Percentiles rank a stretch among this genome's conserved stretches.
Evolutionary conservation across 1,140 invertebrate species (phyloP).

Genomic region (Hesperophylax magnus): DNA sequence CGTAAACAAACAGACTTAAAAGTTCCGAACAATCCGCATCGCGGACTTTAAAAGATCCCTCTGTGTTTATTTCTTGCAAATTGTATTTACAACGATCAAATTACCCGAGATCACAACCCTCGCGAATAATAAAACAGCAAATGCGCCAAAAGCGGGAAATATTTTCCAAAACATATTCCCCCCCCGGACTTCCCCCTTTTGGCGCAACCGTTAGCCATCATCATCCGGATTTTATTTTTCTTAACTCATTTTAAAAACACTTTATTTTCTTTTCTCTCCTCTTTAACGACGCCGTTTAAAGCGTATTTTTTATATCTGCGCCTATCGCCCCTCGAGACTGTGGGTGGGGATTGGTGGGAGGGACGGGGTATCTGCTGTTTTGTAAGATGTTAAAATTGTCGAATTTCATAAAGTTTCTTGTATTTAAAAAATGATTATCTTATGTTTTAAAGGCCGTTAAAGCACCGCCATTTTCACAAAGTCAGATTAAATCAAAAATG

Average conservation of each 20-base stretch:
- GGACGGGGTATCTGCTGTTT: constrained; percentile 3
- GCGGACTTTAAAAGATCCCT: neutral
- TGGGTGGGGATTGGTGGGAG: neutral
- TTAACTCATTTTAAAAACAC: constrained; percentile 59
- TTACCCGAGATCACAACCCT: constrained; percentile 40
- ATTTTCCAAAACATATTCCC: constrained; percentile 57
- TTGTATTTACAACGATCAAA: constrained; percentile 31
- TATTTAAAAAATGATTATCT: constrained; percentile 8
- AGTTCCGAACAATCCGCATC: no score
- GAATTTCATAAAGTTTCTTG: constrained; percentile 9
- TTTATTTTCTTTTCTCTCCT: constrained; percentile 57
- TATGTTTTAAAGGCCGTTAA: neutral
- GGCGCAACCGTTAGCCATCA: constrained; percentile 45
- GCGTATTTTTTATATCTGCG: constrained; percentile 57
- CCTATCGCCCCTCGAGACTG: constrained; percentile 42
- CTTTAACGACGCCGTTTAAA: constrained; percentile 57
- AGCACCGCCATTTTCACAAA: no score
- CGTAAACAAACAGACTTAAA: no score
- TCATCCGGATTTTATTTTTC: constrained; percentile 58
- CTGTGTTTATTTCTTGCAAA: constrained; percentile 34
- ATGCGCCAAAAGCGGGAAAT: constrained; percentile 53
- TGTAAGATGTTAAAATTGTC: constrained; percentile 25
- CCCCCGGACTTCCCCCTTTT: constrained; percentile 29
- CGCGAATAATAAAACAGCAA: constrained; percentile 52
- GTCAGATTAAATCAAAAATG: no score